Percentiles rank a stretch among this genome's conserved stretches.
These are phyloP conservation scores for Drosophila ohnishii DNA, from an alignment of 1,140 invertebrate genomes.

Conservation along the genomic window DNA sequence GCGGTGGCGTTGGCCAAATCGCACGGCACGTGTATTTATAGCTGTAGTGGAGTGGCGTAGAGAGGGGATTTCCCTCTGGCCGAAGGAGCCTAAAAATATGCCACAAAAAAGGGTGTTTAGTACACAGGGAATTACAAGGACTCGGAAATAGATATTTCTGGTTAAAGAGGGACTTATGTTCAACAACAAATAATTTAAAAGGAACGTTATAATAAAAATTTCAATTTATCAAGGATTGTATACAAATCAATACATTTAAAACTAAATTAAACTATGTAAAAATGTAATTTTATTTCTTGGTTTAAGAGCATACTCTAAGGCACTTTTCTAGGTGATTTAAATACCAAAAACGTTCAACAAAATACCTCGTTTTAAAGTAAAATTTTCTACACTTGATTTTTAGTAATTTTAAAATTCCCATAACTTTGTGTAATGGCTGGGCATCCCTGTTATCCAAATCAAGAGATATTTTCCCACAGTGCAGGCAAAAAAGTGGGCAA, in stretches of 20 bases:
- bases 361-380: too few species aligned
- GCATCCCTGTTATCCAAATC: too few species aligned
- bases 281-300: too few species aligned
- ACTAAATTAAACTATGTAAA: background rate
- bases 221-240: background rate
- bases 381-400: background rate
- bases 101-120: conserved; percentile 6
- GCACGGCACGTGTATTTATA: conserved; percentile 56
- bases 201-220: background rate
- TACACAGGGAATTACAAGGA: background rate
- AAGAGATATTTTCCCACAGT: background rate
- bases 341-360: too few species aligned
- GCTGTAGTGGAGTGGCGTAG: background rate
- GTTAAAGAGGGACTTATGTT: background rate
- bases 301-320: too few species aligned
- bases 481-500: background rate
- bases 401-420: rapidly evolving
- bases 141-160: background rate
- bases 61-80: background rate
- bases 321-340: too few species aligned
- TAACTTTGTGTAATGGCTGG: rapidly evolving
- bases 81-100: conserved; percentile 54
- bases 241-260: background rate
- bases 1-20: background rate
- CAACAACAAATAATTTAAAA: background rate